Percentiles rank a stretch among this genome's conserved stretches.
phyloP scores from a whole-genome alignment of 1,140 invertebrate genomes.

The Luehdorfia chinensis region DNA sequence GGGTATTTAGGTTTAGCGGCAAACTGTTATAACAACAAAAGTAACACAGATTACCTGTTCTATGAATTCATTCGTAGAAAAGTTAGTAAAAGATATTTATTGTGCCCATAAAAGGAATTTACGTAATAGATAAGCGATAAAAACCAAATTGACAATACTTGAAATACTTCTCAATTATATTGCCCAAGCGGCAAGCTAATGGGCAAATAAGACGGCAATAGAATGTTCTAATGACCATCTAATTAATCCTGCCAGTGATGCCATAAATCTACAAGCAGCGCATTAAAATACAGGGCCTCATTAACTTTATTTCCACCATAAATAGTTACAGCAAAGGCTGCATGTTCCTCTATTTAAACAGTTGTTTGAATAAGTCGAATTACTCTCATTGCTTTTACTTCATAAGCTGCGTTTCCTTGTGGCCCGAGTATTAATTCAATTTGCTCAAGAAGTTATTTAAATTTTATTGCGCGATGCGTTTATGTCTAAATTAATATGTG shows the following conservation, averaged over 20 bases:
- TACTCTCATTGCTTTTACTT: too few relatives aligned
- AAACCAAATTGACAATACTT: not conserved
- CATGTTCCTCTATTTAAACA: too few relatives aligned
- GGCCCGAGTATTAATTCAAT: too few relatives aligned
- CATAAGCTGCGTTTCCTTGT: too few relatives aligned
- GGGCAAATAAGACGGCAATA: not conserved
- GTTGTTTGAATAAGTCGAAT: too few relatives aligned
- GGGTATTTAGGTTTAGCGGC: not conserved
- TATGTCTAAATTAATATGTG: too few relatives aligned
- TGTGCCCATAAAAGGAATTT: too few relatives aligned
- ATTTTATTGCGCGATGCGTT: too few relatives aligned
- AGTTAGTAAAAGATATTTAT: too few relatives aligned
- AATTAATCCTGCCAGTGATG: not conserved
- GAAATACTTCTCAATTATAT: not conserved
- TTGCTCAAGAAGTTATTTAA: too few relatives aligned
- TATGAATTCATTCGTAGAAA: too few relatives aligned
- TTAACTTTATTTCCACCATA: slow-evolving; percentile 1
- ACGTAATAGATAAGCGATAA: not conserved
- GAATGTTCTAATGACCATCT: slow-evolving; percentile 1
- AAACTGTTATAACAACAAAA: not conserved
- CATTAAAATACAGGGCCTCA: slow-evolving; percentile 1
- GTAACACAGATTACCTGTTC: not conserved
- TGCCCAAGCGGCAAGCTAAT: too few relatives aligned
- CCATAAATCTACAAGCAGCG: slow-evolving; percentile 2
- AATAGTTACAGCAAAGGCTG: not conserved